These are phyloP conservation scores for Drosophila funebris DNA, from an alignment of 1,140 invertebrate species.

Conservation along the genomic window DNA sequence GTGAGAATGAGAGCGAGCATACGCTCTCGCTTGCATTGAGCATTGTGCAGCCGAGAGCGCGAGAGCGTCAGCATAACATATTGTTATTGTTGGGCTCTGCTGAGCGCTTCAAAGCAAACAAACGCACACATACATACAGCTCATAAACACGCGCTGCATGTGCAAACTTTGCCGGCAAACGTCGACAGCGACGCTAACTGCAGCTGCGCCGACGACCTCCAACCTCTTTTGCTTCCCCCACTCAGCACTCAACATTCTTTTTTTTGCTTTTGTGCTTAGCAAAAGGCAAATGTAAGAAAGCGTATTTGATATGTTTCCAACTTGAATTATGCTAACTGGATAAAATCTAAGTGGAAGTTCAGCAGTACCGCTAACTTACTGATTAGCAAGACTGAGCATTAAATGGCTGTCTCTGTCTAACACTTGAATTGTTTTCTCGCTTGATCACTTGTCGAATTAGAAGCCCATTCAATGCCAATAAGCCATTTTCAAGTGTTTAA, in stretches of 20 bases:
- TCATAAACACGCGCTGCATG: conserved; percentile 38
- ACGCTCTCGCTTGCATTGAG: conserved; percentile 9
- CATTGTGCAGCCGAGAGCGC: neutral
- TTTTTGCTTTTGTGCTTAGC: too few relatives aligned
- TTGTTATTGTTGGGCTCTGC: conserved; percentile 41
- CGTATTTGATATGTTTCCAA: too few relatives aligned
- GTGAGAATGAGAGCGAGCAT: conserved; percentile 9
- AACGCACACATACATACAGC: conserved; percentile 16
- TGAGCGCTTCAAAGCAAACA: conserved; percentile 27
- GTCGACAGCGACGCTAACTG: conserved; percentile 29
- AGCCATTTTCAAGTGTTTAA: neutral
- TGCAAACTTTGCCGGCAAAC: conserved; percentile 61
- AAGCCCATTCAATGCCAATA: neutral
- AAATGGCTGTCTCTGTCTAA: too few relatives aligned
- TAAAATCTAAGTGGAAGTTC: too few relatives aligned
- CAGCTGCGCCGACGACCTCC: conserved; percentile 30
- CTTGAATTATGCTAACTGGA: too few relatives aligned
- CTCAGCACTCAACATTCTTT: too few relatives aligned
- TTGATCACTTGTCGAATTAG: too few relatives aligned
- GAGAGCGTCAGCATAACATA: conserved; percentile 16
- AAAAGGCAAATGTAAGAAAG: too few relatives aligned
- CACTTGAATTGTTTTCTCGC: too few relatives aligned
- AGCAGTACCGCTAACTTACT: too few relatives aligned
- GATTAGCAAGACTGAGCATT: too few relatives aligned
- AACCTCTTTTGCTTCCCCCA: neutral